Percentiles rank a stretch among this genome's conserved stretches.
Evolutionary conservation across 1,140 invertebrate genomes (phyloP).

Genomic region (Trinorchestia longiramus): DNA sequence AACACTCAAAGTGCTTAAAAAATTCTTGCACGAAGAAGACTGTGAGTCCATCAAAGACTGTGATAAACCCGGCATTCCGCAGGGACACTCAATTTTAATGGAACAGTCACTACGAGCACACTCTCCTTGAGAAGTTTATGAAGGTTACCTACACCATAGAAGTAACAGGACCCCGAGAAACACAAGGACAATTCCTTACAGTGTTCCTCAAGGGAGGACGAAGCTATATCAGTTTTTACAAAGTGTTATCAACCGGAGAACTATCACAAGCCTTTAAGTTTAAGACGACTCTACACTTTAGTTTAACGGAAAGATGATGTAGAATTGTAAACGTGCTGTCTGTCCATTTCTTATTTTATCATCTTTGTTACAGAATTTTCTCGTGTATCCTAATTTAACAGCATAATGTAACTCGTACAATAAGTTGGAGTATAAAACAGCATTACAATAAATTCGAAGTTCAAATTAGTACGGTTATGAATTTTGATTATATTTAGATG

Average conservation of each 20-base stretch:
- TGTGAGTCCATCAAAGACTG: background rate
- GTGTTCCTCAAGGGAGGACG: background rate
- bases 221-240: background rate
- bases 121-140: background rate
- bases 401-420: background rate
- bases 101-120: background rate
- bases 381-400: background rate
- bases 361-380: background rate
- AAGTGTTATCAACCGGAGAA: background rate
- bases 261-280: background rate
- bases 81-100: background rate
- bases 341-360: background rate
- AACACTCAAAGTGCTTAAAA: background rate
- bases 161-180: background rate
- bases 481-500: too few relatives aligned
- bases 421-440: too few relatives aligned
- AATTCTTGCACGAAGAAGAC: too few relatives aligned
- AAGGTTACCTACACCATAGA: background rate
- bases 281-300: too few relatives aligned
- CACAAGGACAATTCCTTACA: background rate
- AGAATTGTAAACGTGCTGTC: background rate
- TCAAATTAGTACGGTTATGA: too few relatives aligned
- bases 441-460: background rate
- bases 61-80: background rate
- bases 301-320: too few relatives aligned